Base-by-base conservation (phyloP, 2,797 vertebrate species). In the Epinephelus awoara region DNA sequence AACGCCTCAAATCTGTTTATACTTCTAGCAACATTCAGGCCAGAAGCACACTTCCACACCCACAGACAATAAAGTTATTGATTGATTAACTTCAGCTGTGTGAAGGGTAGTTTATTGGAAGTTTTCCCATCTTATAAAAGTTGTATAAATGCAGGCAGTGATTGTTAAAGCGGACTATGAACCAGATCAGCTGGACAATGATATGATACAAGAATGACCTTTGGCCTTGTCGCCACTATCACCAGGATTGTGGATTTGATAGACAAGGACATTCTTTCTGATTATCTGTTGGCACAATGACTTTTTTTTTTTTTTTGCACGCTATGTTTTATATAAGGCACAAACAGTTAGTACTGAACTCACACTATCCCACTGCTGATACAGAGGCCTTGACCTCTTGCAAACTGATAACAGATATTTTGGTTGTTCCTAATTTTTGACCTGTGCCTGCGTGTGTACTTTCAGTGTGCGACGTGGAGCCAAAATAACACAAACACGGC, bases 401-500 rank as follows among this genome's bases (percentile, higher is more conserved):
- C 2, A 49, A 23, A 47, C 25, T 44, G 21, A 38, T 72, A 12
- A 42, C 23, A 14, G 6, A 61, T 18, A 3, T 70, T 78, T 50
- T 17, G 6, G 18, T 10, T 29, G 46, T 19, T 61, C 7, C 23
- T 56, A 18, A 8, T 55, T 38, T 34, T 19, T 61, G 47, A 61
- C 55, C 49, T 7, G 38, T 21, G 19, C 6, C n/a, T 15, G 23
- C 4, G 5, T n/a, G 51, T 71, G 78, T 58, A 49, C 80, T 56
- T 52, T 89, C 29, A 19, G 18, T 19, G 44, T 84, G 76, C 57
- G 55, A 94, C 93, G 91, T 94, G 94, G 92, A 93, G 88, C 77
- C 65, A n/a, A 78, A 88, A 85, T 23, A 11, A 83, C 66, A 67
- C 75, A 23, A 62, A 46, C 74, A 72, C 72, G 50, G 90, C 88